phyloP scores from a whole-genome alignment of 2,113 vertebrate genomes.

The Chunga burmeisteri region DNA sequence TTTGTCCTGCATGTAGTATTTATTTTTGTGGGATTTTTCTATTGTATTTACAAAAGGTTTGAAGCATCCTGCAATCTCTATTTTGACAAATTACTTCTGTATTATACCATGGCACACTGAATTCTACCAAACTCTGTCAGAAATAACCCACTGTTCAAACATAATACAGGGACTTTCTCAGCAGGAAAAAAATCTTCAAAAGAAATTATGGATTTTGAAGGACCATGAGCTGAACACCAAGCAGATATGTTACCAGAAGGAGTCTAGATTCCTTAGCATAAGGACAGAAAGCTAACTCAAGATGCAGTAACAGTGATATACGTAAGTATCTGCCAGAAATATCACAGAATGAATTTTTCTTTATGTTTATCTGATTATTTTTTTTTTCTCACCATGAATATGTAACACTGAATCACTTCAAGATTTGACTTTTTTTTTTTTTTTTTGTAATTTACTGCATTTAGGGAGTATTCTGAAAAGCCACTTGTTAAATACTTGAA shows the following conservation, averaged over 20 bases:
- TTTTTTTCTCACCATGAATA: slow-evolving; percentile 23
- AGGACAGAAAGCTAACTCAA: not conserved
- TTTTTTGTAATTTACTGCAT: slow-evolving; percentile 74
- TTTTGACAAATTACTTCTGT: not conserved
- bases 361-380: slow-evolving; percentile 24
- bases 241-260: not conserved
- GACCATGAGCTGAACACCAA: not conserved
- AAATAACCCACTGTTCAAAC: not conserved
- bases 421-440: slow-evolving; percentile 66
- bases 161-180: not conserved
- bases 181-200: not conserved
- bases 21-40: not conserved
- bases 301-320: not conserved
- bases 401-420: slow-evolving; percentile 69
- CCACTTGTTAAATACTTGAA: slow-evolving; percentile 86
- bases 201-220: not conserved
- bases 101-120: not conserved
- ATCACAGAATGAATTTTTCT: not conserved
- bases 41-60: not conserved
- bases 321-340: not conserved
- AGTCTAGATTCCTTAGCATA: not conserved
- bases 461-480: slow-evolving; percentile 76
- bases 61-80: not conserved
- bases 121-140: not conserved
- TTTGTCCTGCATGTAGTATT: not conserved